Conservation (phyloP, 2,888 invertebrate species). For the Reticulitermes lucifugus region DNA sequence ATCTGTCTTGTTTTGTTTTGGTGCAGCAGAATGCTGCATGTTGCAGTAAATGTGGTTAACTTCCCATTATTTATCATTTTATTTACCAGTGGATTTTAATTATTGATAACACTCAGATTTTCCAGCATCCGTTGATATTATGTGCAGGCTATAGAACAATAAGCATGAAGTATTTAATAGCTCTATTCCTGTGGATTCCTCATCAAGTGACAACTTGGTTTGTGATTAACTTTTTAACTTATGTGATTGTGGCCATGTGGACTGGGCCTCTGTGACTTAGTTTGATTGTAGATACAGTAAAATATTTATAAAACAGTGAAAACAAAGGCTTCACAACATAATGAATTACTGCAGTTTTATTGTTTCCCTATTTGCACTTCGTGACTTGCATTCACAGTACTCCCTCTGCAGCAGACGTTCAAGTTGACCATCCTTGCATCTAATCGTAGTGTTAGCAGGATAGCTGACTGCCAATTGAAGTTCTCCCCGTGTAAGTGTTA, state of each 20-base stretch:
- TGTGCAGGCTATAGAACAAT: slow-evolving; percentile 30
- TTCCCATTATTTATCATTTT: slow-evolving; percentile 34
- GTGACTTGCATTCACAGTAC: slow-evolving; percentile 54
- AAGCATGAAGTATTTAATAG: neutral
- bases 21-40: neutral
- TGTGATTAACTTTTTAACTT: slow-evolving; percentile 23
- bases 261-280: neutral
- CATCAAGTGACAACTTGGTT: neutral
- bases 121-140: neutral
- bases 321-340: slow-evolving; percentile 36
- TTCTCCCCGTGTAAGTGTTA: slow-evolving; percentile 60
- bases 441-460: slow-evolving; percentile 61
- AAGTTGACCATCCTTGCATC: slow-evolving; percentile 58
- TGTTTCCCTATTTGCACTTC: neutral
- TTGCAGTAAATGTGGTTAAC: slow-evolving; percentile 26
- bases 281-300: slow-evolving; percentile 34
- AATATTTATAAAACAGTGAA: slow-evolving; percentile 14
- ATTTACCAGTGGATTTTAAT: slow-evolving; percentile 44
- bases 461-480: slow-evolving; percentile 62
- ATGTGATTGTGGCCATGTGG: slow-evolving; percentile 9
- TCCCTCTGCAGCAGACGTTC: slow-evolving; percentile 58
- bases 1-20: neutral
- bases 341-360: slow-evolving; percentile 15
- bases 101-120: slow-evolving; percentile 1
- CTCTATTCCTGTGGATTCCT: slow-evolving; percentile 3